Percentiles rank a stretch among this genome's conserved stretches.
Conservation (phyloP, 2,113 vertebrate genomes). For the Mirounga angustirostris region DNA sequence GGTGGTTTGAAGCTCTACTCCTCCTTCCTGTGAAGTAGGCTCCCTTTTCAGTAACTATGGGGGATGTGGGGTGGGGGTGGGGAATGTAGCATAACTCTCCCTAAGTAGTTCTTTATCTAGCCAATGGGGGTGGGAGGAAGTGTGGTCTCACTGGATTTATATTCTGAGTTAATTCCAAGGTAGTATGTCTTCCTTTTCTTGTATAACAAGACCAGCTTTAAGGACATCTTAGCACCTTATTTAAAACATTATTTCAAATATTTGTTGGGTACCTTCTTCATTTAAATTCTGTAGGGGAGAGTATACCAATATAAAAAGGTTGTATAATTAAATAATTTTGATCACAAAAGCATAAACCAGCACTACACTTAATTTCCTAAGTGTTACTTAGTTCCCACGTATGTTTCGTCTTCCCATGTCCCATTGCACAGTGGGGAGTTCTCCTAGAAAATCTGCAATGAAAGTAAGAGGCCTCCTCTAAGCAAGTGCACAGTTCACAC, state of each 20-base stretch:
- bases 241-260: conserved; percentile 42
- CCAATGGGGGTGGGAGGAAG: neutral
- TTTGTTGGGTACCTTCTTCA: neutral
- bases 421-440: neutral
- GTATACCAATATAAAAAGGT: neutral
- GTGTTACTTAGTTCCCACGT: neutral
- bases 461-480: neutral
- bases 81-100: neutral
- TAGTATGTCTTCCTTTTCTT: neutral
- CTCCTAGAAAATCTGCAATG: accelerated
- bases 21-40: neutral
- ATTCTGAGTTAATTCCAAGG: neutral
- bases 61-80: neutral
- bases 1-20: neutral
- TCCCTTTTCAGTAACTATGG: neutral
- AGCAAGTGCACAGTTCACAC: neutral
- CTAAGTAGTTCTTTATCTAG: neutral
- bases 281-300: conserved; percentile 6
- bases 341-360: conserved; percentile 10
- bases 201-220: neutral
- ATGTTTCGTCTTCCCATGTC: neutral
- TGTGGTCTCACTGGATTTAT: neutral
- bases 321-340: conserved; percentile 8
- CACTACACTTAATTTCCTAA: neutral
- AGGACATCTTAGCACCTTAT: neutral